A percentile compares a stretch with the other conserved stretches of the same genome.
Conservation (phyloP, 2,797 vertebrate species). For the Melanotaenia nigrans region DNA sequence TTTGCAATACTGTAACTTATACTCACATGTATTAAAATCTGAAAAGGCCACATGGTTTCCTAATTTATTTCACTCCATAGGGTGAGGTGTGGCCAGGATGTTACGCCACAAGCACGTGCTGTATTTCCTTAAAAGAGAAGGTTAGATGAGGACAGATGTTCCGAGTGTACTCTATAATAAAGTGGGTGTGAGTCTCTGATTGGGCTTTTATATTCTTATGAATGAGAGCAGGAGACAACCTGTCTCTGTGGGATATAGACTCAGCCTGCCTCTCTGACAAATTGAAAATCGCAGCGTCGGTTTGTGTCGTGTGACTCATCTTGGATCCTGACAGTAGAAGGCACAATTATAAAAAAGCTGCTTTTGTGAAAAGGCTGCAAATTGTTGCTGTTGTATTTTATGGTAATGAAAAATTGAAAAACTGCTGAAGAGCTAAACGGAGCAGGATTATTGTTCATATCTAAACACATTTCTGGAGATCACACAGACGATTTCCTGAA, state of each 20-base stretch:
- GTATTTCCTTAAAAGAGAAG: neutral
- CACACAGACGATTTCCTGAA: slow-evolving; percentile 29
- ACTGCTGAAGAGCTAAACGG: slow-evolving; percentile 35
- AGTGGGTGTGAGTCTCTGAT: slow-evolving; percentile 43
- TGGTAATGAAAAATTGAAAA: slow-evolving; percentile 54
- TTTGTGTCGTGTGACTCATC: slow-evolving; percentile 76
- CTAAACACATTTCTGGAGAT: slow-evolving; percentile 30
- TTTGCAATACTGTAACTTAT: slow-evolving; percentile 18
- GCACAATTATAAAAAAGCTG: slow-evolving; percentile 52
- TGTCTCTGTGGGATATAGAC: slow-evolving; percentile 62
- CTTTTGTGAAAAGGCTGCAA: slow-evolving; percentile 50
- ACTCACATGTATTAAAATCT: slow-evolving; percentile 23
- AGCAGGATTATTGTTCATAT: slow-evolving; percentile 48
- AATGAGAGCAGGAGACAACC: slow-evolving; percentile 71
- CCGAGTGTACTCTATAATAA: slow-evolving; percentile 49
- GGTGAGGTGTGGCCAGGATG: slow-evolving; percentile 29
- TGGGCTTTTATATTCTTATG: slow-evolving; percentile 67
- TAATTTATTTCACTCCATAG: slow-evolving; percentile 15
- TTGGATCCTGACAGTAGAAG: slow-evolving; percentile 58
- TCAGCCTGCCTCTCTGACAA: slow-evolving; percentile 67
- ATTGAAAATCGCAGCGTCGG: slow-evolving; percentile 71
- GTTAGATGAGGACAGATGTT: slow-evolving; percentile 44
- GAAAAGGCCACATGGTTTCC: slow-evolving; percentile 7
- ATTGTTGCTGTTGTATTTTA: slow-evolving; percentile 53
- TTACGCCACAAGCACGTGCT: slow-evolving; percentile 43